Percentiles rank a stretch among this genome's conserved stretches.
phyloP scores from a whole-genome alignment of 2,797 vertebrate species.

The Morus bassanus region DNA sequence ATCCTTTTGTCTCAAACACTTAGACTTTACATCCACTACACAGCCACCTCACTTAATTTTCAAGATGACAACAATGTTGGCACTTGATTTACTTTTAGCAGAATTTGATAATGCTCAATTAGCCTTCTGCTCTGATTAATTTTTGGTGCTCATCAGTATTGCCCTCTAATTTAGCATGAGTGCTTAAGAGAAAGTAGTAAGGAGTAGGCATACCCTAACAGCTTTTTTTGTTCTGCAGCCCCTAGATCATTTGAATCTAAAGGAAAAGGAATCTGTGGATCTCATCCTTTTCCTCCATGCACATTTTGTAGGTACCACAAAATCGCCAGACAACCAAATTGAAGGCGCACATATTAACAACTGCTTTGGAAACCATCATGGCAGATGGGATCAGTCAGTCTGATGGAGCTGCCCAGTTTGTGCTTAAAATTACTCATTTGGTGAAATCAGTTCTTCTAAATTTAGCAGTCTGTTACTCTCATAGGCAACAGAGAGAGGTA shows the following conservation, averaged over 20 bases:
- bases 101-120: conserved; percentile 47
- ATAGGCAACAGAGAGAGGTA: not conserved
- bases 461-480: not conserved
- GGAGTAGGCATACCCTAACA: not conserved
- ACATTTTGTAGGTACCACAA: not conserved
- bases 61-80: conserved; percentile 30
- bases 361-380: not conserved
- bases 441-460: not conserved
- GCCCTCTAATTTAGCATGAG: conserved; percentile 6
- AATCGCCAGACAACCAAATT: not conserved
- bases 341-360: not conserved
- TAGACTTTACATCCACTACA: not conserved
- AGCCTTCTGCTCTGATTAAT: conserved; percentile 13
- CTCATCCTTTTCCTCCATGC: not conserved
- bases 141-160: conserved; percentile 5
- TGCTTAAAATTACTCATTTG: not conserved
- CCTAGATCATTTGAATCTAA: not conserved
- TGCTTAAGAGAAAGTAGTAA: not conserved
- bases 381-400: not conserved
- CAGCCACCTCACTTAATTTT: conserved; percentile 20
- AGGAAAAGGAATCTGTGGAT: not conserved
- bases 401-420: not conserved
- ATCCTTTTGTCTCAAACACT: conserved; percentile 38
- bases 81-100: conserved; percentile 53
- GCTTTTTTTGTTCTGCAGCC: not conserved